Evolutionary conservation across 1,140 invertebrate genomes (phyloP).

Genomic region (Kradibia gibbosae): DNA sequence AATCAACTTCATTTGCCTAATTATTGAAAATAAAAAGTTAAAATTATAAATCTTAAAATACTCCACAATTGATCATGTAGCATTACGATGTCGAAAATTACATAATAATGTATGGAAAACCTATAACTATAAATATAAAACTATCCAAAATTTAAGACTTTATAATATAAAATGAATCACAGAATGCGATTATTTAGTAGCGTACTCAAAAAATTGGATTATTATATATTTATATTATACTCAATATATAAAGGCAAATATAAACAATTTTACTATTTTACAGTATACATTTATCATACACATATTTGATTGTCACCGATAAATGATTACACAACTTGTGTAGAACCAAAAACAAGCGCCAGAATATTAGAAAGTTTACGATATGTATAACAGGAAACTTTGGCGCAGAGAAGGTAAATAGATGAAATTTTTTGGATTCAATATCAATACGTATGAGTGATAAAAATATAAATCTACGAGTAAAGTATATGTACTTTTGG

Average conservation of each 20-base stretch:
- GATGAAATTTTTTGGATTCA: background rate
- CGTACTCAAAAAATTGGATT: background rate
- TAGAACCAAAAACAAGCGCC: constrained; percentile 20
- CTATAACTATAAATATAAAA: too few relatives aligned
- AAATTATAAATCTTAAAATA: background rate
- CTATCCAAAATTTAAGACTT: background rate
- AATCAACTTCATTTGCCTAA: too few relatives aligned
- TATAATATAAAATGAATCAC: background rate
- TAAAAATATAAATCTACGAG: background rate
- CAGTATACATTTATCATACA: background rate
- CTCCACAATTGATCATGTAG: background rate
- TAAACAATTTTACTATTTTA: background rate
- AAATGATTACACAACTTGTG: constrained; percentile 19
- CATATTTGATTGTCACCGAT: constrained; percentile 31
- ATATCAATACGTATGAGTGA: constrained; percentile 1
- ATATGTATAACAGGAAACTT: constrained; percentile 10
- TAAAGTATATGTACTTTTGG: background rate
- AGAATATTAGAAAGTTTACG: constrained; percentile 21
- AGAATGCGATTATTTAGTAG: background rate
- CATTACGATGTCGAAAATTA: background rate
- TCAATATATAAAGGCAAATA: background rate
- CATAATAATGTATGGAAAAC: too few relatives aligned
- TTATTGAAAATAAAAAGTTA: too few relatives aligned
- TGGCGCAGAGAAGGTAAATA: background rate
- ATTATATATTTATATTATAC: background rate